Evolutionary conservation across 2,888 invertebrate genomes (phyloP).

Genomic region (Petrolisthes manimaculis): DNA sequence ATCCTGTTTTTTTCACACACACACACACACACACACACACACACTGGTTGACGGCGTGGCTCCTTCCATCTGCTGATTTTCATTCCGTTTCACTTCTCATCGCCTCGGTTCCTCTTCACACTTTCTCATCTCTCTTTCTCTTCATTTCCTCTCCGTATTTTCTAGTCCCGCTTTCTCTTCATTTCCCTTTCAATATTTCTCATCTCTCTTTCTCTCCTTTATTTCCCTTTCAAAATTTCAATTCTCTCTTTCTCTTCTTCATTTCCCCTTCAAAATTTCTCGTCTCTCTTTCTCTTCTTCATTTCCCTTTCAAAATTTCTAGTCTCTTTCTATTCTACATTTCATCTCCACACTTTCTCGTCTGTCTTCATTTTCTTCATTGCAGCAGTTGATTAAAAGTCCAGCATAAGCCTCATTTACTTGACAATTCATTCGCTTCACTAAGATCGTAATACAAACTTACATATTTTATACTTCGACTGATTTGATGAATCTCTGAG

Average conservation of each 20-base stretch:
- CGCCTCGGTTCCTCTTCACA: not conserved
- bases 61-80: not conserved
- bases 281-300: not conserved
- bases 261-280: too few species aligned
- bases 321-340: not conserved
- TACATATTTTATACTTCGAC: too few species aligned
- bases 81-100: not conserved
- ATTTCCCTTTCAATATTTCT: not conserved
- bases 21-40: too few species aligned
- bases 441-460: too few species aligned
- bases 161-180: not conserved
- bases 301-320: not conserved
- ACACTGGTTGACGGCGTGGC: too few species aligned
- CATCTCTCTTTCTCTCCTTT: too few species aligned
- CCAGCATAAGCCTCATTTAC: too few species aligned
- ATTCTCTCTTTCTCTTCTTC: not conserved
- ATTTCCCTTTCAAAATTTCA: not conserved
- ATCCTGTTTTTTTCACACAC: conserved; percentile 18
- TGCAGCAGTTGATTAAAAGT: too few species aligned
- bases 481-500: too few species aligned
- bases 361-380: not conserved
- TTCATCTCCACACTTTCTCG: not conserved
- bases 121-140: not conserved
- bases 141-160: not conserved
- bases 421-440: too few species aligned